These are phyloP conservation scores for Ochlodes sylvanus DNA, from an alignment of 2,888 invertebrate species.

Conservation along the genomic window DNA sequence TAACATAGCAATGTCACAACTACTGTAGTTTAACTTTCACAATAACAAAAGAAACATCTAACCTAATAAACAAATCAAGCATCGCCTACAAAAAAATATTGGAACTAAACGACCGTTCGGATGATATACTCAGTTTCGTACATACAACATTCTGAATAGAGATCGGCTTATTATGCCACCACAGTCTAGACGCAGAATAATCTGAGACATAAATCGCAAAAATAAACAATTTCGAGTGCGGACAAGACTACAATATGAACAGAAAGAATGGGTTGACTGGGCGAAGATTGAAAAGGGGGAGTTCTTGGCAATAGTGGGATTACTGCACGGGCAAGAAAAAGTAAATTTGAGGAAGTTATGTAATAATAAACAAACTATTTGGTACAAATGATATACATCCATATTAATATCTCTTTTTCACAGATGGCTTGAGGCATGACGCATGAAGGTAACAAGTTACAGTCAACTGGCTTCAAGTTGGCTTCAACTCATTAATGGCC, in stretches of 20 bases:
- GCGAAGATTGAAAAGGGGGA: constrained; percentile 39
- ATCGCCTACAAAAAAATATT: constrained; percentile 10
- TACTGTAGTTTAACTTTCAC: not conserved
- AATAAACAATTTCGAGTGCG: constrained; percentile 48
- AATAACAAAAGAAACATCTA: not conserved
- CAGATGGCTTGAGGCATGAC: no score
- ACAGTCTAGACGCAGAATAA: constrained; percentile 55
- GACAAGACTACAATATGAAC: constrained; percentile 30
- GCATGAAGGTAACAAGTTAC: no score
- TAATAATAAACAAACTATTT: not conserved
- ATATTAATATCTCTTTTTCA: no score
- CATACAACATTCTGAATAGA: constrained; percentile 54
- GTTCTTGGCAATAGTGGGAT: constrained; percentile 5
- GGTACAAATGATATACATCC: no score
- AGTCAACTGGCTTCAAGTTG: no score
- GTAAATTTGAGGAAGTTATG: not conserved
- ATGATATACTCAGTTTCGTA: constrained; percentile 44
- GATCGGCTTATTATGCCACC: constrained; percentile 52
- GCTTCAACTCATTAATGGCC: no score
- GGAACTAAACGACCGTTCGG: constrained; percentile 32
- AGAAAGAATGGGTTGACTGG: constrained; percentile 36
- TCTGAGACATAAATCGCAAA: constrained; percentile 53
- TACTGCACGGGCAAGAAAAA: not conserved
- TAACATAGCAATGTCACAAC: no score
- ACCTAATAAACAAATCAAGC: constrained; percentile 15